Conservation (phyloP, 64 coral and sea anemone genomes). For the Porites australiensis region DNA sequence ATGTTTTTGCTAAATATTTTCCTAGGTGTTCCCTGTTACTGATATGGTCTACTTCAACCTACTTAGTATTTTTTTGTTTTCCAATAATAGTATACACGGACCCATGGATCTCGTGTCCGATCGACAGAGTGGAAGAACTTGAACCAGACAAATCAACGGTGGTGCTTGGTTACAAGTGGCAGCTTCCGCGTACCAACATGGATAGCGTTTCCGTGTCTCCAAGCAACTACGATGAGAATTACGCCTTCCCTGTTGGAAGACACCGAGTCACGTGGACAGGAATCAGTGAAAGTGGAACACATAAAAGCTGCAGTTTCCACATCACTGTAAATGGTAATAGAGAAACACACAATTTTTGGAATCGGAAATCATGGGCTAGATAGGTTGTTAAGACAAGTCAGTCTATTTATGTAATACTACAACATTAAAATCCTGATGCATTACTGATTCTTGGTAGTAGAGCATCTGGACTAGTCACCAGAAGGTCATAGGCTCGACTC, state of each 20-base stretch:
- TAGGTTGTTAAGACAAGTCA: too few relatives aligned
- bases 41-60: too few relatives aligned
- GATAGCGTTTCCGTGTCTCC: constrained; percentile 74
- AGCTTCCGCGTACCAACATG: constrained; percentile 89
- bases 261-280: constrained; percentile 94
- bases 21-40: too few relatives aligned
- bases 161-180: constrained; percentile 87
- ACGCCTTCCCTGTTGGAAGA: constrained; percentile 89
- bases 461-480: too few relatives aligned
- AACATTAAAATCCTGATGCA: too few relatives aligned
- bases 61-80: neutral
- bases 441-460: too few relatives aligned
- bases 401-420: too few relatives aligned
- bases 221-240: constrained; percentile 75
- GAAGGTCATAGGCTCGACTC: too few relatives aligned
- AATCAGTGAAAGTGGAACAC: constrained; percentile 75
- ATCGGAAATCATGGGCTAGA: too few relatives aligned
- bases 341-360: too few relatives aligned
- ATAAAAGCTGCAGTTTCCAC: constrained; percentile 82
- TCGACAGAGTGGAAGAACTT: constrained; percentile 76
- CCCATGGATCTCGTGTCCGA: constrained; percentile 94
- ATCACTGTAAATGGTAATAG: constrained; percentile 85
- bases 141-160: constrained; percentile 56
- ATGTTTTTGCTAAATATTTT: too few relatives aligned
- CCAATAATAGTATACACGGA: constrained; percentile 71